phyloP scores from a whole-genome alignment of 2,888 invertebrate genomes.

The Lissocephala sabroskyi region DNA sequence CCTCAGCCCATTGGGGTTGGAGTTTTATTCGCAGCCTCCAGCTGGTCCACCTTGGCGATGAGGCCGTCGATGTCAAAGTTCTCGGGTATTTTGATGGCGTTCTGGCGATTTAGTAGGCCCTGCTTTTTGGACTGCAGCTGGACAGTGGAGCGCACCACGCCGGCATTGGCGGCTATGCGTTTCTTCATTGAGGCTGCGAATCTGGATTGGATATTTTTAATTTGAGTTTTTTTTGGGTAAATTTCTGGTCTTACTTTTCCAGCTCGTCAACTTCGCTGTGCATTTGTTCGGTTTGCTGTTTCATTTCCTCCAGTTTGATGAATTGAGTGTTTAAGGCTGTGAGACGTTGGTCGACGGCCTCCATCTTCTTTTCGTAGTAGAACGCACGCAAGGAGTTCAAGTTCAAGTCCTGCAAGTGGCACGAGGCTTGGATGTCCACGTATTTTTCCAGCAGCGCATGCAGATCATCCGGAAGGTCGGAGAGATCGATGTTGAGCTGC shows the following conservation, averaged over 20 bases:
- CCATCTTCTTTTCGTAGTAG: slow-evolving; percentile 50
- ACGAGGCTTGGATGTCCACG: slow-evolving; percentile 48
- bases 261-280: slow-evolving; percentile 40
- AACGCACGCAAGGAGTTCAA: slow-evolving; percentile 54
- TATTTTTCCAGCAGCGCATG: slow-evolving; percentile 49
- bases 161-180: slow-evolving; percentile 44
- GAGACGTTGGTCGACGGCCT: slow-evolving; percentile 46
- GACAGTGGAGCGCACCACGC: slow-evolving; percentile 39
- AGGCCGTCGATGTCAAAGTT: slow-evolving; percentile 61
- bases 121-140: slow-evolving; percentile 46
- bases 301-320: slow-evolving; percentile 42
- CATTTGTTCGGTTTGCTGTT: slow-evolving; percentile 41
- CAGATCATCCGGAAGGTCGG: slow-evolving; percentile 62
- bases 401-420: slow-evolving; percentile 51
- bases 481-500: slow-evolving; percentile 53
- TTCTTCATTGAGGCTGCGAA: slow-evolving; percentile 45
- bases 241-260: slow-evolving; percentile 55
- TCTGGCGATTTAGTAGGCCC: slow-evolving; percentile 46
- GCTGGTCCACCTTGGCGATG: slow-evolving; percentile 55
- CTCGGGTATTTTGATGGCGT: slow-evolving; percentile 37
- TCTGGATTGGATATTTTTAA: slow-evolving; percentile 24
- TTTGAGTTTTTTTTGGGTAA: too few relatives aligned
- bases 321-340: slow-evolving; percentile 15
- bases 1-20: slow-evolving; percentile 12
- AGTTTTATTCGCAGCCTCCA: too few relatives aligned